Evolutionary conservation across 2,888 invertebrate genomes (phyloP), one percentile per base, ranked within the genome.

Genomic region (Cataglyphis rosenhaueri): DNA sequence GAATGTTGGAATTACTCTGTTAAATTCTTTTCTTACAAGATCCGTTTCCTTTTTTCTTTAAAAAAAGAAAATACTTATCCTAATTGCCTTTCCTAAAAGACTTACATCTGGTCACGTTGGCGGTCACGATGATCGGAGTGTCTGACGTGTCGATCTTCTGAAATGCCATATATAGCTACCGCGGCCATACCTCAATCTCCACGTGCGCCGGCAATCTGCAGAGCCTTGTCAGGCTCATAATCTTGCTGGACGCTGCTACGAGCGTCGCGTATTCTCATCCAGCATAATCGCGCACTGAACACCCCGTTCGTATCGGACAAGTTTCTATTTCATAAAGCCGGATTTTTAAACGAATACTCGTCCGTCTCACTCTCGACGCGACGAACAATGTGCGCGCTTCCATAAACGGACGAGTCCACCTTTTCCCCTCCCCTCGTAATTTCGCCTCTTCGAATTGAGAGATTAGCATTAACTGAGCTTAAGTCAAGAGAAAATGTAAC

Each of bases 151-250:
- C 93, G 92, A 84, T 94, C 94, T 81, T 94, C 94, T 88, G 94
- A 91, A 91, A 92, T 90, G 90, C 94, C 92, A 91, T 94, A 94
- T 91, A 94, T 93, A 91, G 94, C 94, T 89, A 94, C 94, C 92
- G 94, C 94, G 93, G 94, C 94, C 94, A 94, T 94, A 90, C 93
- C 93, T 93, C 88, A 91, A 87, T 87, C 85, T 88, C 88, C 90
- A 85, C 87, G 71, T 70, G 82, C 82, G 82, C 83, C 83, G 84
- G 87, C 62, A 73, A 83, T 85, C 82, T 81, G 82, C 65, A 76
- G 71, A 84, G 65, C 85, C 84, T 68, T 79, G 79, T 85, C 73
- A 85, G 84, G 85, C 81, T 88, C 89, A 89, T 89, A 89, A 88
- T 88, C 85, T 48, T 65, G 55, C 76, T 79, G 44, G 81, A 76